phyloP scores from a whole-genome alignment of 2,797 vertebrate species.

The Buphagus erythrorhynchus region DNA sequence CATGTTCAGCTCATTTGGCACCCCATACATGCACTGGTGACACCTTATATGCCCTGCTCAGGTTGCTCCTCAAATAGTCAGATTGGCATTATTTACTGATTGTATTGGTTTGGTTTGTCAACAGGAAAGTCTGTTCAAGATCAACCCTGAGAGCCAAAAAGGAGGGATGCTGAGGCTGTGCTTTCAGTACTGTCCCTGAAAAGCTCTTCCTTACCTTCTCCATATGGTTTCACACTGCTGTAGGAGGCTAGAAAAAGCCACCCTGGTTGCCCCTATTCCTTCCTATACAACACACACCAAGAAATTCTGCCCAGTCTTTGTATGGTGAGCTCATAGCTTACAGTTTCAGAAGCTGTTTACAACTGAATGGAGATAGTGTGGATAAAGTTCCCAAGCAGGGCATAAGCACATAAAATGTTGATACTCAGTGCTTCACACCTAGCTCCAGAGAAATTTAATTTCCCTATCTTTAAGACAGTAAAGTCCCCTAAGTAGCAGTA shows the following conservation, averaged over 20 bases:
- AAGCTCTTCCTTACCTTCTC: background rate
- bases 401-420: background rate
- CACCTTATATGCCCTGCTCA: background rate
- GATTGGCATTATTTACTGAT: background rate
- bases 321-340: background rate
- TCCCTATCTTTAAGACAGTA: background rate
- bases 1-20: background rate
- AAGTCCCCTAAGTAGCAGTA: background rate
- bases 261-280: background rate
- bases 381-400: background rate
- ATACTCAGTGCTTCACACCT: background rate
- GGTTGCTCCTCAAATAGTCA: background rate
- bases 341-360: background rate
- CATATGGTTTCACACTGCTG: background rate
- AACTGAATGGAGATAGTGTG: background rate
- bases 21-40: rapidly evolving
- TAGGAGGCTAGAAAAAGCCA: background rate
- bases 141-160: background rate
- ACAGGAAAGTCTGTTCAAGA: background rate
- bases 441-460: background rate
- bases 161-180: background rate
- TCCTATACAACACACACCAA: rapidly evolving
- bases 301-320: background rate
- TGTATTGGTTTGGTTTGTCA: background rate
- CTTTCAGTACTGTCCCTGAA: background rate